Percentiles rank a stretch among this genome's conserved stretches.
Evolutionary conservation across 2,797 vertebrate species (phyloP).

Genomic region (Moxostoma hubbsi): DNA sequence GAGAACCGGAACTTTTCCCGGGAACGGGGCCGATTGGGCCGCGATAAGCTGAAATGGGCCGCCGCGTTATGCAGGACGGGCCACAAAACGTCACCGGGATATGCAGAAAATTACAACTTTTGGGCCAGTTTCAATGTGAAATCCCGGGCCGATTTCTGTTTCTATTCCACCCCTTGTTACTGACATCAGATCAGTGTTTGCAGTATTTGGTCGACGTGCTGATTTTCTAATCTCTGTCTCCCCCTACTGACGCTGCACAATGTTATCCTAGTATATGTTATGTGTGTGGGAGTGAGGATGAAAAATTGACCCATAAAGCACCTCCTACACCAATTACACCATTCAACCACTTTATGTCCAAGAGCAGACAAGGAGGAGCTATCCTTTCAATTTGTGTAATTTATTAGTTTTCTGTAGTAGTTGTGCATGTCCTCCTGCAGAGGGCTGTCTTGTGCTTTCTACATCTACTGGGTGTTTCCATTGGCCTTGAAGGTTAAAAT

Average conservation of each 20-base stretch:
- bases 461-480: background rate
- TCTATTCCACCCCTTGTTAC: too few species aligned
- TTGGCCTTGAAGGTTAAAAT: constrained; percentile 8
- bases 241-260: constrained; percentile 27
- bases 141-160: too few species aligned
- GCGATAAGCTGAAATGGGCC: too few species aligned
- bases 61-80: too few species aligned
- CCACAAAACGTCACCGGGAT: too few species aligned
- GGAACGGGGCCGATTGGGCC: too few species aligned
- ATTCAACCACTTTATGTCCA: constrained; percentile 17
- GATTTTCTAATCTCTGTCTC: constrained; percentile 35
- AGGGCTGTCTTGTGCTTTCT: constrained; percentile 17
- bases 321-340: constrained; percentile 1
- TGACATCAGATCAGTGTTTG: background rate
- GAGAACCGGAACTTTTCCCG: too few species aligned
- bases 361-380: constrained; percentile 4
- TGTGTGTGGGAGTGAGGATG: background rate
- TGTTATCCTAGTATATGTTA: background rate
- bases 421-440: constrained; percentile 33
- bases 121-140: too few species aligned
- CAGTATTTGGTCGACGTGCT: background rate
- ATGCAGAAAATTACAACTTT: too few species aligned
- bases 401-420: constrained; percentile 23
- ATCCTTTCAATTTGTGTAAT: background rate
- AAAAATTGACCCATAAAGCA: constrained; percentile 25